These are phyloP conservation scores for Cryptoprocta ferox DNA, from an alignment of 2,797 vertebrate species.

Conservation along the genomic window DNA sequence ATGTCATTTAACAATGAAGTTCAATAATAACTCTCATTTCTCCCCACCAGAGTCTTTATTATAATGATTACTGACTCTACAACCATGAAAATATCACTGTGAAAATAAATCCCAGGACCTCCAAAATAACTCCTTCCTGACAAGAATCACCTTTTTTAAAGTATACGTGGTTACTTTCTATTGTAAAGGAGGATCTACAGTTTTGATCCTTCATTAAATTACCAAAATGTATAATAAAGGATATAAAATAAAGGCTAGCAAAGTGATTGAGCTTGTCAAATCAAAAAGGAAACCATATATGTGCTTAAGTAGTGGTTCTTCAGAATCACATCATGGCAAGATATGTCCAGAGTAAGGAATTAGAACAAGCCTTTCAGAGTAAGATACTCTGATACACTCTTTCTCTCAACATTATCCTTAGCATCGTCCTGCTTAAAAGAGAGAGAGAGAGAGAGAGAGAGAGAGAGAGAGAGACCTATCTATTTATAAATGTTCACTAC, in stretches of 20 bases:
- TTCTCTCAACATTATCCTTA: background rate
- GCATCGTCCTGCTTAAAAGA: background rate
- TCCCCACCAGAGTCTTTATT: slow-evolving; percentile 37
- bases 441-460: background rate
- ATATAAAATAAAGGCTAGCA: slow-evolving; percentile 39
- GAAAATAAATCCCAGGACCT: slow-evolving; percentile 16
- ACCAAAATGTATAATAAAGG: slow-evolving; percentile 14
- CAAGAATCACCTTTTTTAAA: slow-evolving; percentile 51
- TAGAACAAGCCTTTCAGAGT: background rate
- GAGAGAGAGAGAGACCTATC: background rate
- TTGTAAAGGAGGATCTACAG: background rate
- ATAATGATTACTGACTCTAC: slow-evolving; percentile 22
- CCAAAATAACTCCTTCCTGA: slow-evolving; percentile 35
- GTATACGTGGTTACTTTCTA: background rate
- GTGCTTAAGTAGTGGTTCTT: background rate
- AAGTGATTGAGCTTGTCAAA: background rate
- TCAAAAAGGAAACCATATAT: slow-evolving; percentile 35
- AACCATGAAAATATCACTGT: background rate
- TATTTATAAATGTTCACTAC: background rate
- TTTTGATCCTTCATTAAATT: slow-evolving; percentile 55
- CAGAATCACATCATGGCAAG: background rate
- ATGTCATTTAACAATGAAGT: slow-evolving; percentile 12
- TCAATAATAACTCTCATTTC: slow-evolving; percentile 28
- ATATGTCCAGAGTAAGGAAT: background rate
- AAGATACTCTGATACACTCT: background rate